Conservation (phyloP, 37 sponge, comb jelly and placozoan species). For the Dysidea cf. avara region DNA sequence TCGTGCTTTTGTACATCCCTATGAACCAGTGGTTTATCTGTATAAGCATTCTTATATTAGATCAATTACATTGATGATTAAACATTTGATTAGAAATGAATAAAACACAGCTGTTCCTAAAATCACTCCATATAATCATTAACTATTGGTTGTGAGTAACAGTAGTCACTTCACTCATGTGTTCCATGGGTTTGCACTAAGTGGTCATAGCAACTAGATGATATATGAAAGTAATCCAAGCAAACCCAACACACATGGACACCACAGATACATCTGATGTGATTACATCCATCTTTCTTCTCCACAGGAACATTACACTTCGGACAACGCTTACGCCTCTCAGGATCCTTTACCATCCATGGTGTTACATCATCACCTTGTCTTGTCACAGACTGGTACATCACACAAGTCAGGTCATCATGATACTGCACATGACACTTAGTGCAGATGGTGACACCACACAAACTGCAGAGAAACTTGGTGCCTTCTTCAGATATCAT, state of each 20-base stretch:
- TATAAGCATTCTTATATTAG: too few relatives aligned
- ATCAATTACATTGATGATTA: too few relatives aligned
- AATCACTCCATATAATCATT: too few relatives aligned
- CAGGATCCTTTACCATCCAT: constrained; percentile 49
- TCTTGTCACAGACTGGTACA: constrained; percentile 10
- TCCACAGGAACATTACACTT: constrained; percentile 63
- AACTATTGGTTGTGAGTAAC: too few relatives aligned
- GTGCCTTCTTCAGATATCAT: constrained; percentile 15
- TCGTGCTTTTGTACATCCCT: too few relatives aligned
- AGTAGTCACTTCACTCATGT: too few relatives aligned
- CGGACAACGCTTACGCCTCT: constrained; percentile 47
- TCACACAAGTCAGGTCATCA: constrained; percentile 57
- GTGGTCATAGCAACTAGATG: constrained; percentile 60
- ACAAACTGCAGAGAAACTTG: constrained; percentile 36
- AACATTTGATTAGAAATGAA: too few relatives aligned
- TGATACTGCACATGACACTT: too few relatives aligned
- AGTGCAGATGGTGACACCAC: too few relatives aligned
- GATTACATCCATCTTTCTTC: constrained; percentile 52
- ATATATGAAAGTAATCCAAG: constrained; percentile 29
- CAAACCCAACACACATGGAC: constrained; percentile 69
- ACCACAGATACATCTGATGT: constrained; percentile 53
- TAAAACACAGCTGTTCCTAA: too few relatives aligned
- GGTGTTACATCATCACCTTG: constrained; percentile 11
- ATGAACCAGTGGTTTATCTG: too few relatives aligned
- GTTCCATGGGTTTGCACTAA: constrained; percentile 28